Evolutionary conservation across 2,888 invertebrate genomes (phyloP).

Genomic region (Clunio marinus): DNA sequence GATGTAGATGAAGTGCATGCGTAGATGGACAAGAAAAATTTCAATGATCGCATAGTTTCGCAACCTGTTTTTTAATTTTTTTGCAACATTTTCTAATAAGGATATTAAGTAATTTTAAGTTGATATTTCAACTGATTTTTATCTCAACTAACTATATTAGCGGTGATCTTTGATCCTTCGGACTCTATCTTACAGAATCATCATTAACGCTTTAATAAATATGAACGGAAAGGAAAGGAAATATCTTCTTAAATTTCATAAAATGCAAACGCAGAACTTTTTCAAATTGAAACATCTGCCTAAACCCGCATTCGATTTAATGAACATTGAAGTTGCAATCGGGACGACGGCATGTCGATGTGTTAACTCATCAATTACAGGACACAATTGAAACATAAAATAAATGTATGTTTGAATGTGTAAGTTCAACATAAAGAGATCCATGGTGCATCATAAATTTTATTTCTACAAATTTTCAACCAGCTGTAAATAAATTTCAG

Average conservation of each 20-base stretch:
- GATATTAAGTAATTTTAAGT: constrained; percentile 28
- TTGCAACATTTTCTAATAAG: background rate
- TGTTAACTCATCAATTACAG: background rate
- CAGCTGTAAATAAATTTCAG: constrained; percentile 25
- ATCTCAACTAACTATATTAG: background rate
- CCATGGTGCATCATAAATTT: constrained; percentile 31
- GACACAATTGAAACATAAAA: constrained; percentile 23
- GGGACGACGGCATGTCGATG: background rate
- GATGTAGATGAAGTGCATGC: background rate
- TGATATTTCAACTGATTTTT: too few relatives aligned
- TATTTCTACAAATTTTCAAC: constrained; percentile 11
- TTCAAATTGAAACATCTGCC: background rate
- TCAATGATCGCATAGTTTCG: background rate
- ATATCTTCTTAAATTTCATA: constrained; percentile 21
- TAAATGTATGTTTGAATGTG: background rate
- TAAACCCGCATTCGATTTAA: background rate
- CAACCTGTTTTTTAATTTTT: constrained; percentile 9
- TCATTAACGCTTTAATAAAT: background rate
- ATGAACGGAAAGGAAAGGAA: constrained; percentile 1
- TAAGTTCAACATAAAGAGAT: constrained; percentile 1
- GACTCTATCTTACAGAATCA: background rate
- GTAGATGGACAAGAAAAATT: background rate
- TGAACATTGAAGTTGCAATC: too few relatives aligned
- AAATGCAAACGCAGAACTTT: constrained; percentile 3
- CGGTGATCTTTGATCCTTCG: background rate